Conservation (phyloP, 2,797 vertebrate species). For the Hyperoplus immaculatus region DNA sequence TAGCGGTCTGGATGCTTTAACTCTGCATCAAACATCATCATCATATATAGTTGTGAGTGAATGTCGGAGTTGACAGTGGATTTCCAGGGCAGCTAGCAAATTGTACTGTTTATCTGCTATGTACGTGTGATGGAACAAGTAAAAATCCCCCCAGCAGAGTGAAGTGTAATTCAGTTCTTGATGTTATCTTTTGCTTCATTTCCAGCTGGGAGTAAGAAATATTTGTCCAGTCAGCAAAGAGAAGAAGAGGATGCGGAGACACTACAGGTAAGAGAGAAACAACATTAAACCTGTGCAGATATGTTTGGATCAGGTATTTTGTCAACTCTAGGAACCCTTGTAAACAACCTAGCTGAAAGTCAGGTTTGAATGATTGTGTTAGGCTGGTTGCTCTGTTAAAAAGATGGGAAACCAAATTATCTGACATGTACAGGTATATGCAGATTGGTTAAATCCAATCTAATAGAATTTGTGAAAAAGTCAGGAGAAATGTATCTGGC, state of each 20-base stretch:
- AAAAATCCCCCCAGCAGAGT: not conserved
- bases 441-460: not conserved
- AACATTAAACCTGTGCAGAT: not conserved
- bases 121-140: not conserved
- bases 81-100: not conserved
- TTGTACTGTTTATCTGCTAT: not conserved
- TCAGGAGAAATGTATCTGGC: not conserved
- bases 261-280: constrained; percentile 68
- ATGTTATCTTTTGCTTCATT: constrained; percentile 22
- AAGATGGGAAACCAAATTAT: not conserved
- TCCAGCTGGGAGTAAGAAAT: constrained; percentile 72
- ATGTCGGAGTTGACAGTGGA: not conserved
- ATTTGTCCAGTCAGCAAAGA: constrained; percentile 55
- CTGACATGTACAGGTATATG: not conserved
- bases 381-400: not conserved
- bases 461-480: not conserved
- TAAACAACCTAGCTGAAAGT: not conserved
- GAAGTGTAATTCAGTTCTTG: not conserved
- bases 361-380: not conserved
- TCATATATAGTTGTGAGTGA: not conserved
- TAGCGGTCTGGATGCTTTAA: not conserved
- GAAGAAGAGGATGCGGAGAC: constrained; percentile 53
- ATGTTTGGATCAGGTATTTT: not conserved
- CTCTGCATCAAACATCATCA: not conserved
- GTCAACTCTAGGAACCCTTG: not conserved